Evolutionary conservation across 2,797 vertebrate genomes (phyloP), one percentile per base, ranked within the genome.

Genomic region (Xenops minutus): DNA sequence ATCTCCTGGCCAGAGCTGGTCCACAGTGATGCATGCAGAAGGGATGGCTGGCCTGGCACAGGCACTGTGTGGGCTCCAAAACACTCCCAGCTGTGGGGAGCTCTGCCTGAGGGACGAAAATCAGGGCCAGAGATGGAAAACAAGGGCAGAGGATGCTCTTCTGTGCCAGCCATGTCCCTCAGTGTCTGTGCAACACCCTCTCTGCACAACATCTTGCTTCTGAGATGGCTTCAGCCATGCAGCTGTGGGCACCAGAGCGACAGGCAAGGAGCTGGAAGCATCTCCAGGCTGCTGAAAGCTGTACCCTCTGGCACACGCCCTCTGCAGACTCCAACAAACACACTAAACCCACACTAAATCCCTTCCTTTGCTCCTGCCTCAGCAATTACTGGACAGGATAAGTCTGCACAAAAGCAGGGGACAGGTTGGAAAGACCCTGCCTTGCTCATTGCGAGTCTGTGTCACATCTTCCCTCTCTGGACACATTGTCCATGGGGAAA

Each of bases 221-320:
- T 83, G 46, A 41, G 30, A 6, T 36, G 24, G 48, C 56, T 41
- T 44, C 43, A 69, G 9, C 16, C 10, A 1, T 3, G 13, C 39
- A 63, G 62, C 58, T 16, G 2, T 36, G 80, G 22, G 76, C 44
- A 86, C 17, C 30, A 56, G 52, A 73, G 23, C 27, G 10, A 10
- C 24, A 37, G 32, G 41, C 4, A 54, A 61, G n/a, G 43, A 32
- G 29, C n/a, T 52, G 66, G 43, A 34, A 86, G 34, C 29, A 56
- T 7, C 68, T 58, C 37, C 64, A 66, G 26, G 55, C 21, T 76
- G 46, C 44, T 69, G 56, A 81, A 37, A 80, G 14, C 26, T 26
- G 15, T 26, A 37, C 4, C 21, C 30, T 51, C 0, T 1, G 4
- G 36, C 55, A 61, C 54, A 1, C 6, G 2, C 21, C 18, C 30